phyloP scores from a whole-genome alignment of 1,140 invertebrate genomes.

The Plectrocnemia conspersa region DNA sequence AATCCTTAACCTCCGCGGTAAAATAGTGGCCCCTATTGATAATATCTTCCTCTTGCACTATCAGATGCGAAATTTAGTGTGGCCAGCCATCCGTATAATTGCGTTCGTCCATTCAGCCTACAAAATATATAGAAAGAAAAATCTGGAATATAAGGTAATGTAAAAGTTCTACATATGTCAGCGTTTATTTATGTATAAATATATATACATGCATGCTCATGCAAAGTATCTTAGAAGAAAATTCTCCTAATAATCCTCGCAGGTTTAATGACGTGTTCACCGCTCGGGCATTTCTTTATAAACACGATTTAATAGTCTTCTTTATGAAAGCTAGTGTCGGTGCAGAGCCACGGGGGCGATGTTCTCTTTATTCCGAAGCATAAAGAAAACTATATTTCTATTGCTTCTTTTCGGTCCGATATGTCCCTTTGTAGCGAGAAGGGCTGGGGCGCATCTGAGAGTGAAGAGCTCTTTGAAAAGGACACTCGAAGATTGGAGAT shows the following conservation, averaged over 20 bases:
- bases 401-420: slow-evolving; percentile 28
- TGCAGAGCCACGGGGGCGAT: slow-evolving; percentile 23
- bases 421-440: slow-evolving; percentile 25
- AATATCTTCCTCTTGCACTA: slow-evolving; percentile 20
- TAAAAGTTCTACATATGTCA: slow-evolving; percentile 7
- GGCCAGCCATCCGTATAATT: slow-evolving; percentile 30
- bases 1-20: no score
- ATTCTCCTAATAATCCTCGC: slow-evolving; percentile 8
- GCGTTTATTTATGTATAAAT: slow-evolving; percentile 2
- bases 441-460: background rate
- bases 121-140: slow-evolving; percentile 16
- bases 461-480: slow-evolving; percentile 23
- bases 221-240: background rate
- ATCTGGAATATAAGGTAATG: background rate
- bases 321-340: slow-evolving; percentile 5
- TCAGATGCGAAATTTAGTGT: slow-evolving; percentile 33
- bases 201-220: background rate
- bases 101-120: slow-evolving; percentile 26
- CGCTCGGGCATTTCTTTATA: slow-evolving; percentile 20
- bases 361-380: slow-evolving; percentile 26
- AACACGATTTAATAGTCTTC: slow-evolving; percentile 20
- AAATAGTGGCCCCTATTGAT: slow-evolving; percentile 10
- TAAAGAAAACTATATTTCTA: slow-evolving; percentile 34
- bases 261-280: slow-evolving; percentile 10
- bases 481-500: slow-evolving; percentile 34